phyloP scores from a whole-genome alignment of 2,888 invertebrate species.

The Sminthurides aquaticus region DNA sequence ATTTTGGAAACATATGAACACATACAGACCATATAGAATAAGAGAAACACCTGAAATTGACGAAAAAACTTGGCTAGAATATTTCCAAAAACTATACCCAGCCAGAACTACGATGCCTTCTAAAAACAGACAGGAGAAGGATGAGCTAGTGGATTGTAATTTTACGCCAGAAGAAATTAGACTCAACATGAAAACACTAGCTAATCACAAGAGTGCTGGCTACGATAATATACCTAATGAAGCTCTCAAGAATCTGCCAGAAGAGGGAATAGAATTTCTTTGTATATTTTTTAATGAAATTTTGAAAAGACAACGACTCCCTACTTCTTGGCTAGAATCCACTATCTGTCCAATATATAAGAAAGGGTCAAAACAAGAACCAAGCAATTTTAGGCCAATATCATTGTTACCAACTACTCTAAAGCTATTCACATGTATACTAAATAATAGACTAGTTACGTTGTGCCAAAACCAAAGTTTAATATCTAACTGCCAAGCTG shows the following conservation, averaged over 20 bases:
- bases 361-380: neutral
- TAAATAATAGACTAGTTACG: neutral
- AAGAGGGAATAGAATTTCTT: neutral
- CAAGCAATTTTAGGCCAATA: slow-evolving; percentile 1
- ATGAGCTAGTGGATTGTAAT: neutral
- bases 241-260: neutral
- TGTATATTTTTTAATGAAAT: neutral
- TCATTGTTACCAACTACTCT: neutral
- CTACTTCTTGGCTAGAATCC: neutral
- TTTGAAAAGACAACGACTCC: neutral
- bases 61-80: neutral
- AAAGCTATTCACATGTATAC: neutral
- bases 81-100: neutral
- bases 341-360: neutral
- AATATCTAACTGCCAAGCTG: slow-evolving; percentile 11
- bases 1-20: neutral
- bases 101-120: neutral
- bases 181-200: neutral
- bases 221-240: neutral
- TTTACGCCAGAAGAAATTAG: neutral
- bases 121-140: neutral
- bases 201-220: neutral
- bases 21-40: neutral
- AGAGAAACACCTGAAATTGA: neutral
- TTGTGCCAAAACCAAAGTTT: neutral